Base-by-base conservation (phyloP, 2,888 invertebrate species). In the Cheiracanthium punctorium region DNA sequence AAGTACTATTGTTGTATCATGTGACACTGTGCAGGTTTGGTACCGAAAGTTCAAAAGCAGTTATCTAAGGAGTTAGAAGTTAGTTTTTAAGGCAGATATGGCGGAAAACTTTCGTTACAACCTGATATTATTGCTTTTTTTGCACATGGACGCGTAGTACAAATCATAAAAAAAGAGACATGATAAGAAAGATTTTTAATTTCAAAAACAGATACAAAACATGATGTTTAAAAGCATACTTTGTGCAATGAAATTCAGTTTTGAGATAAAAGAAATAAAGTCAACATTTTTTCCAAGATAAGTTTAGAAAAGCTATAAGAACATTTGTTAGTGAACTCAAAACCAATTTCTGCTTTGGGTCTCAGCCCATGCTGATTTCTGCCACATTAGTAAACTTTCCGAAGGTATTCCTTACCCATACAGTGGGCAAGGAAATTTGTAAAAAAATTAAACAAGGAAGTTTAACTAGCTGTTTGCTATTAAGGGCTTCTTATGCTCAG, bases 321-420 rank as follows among this genome's bases (percentile, higher is more conserved):
- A 24, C 24, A 48, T 58, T 4, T 24, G 58, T 58, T 58, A 58
- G 58, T 17, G 58, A 58, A 58, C 58, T 48, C 24, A 58, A 58
- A 58, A 24, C 24, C 17, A 12, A 58, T 24, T 24, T 20, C 20
- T 58, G 58, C 1, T 4, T 58, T 1, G 24, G 17, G 58, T 58
- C 5, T 58, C 58, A 24, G 24, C 58, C n/a, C n/a, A 24, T 1
- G 58, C 5, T 24, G 24, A 58, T 24, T 58, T 24, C 58, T 58
- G 58, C 58, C 58, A 24, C 58, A 58, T 24, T 24, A 58, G 24
- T 58, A 58, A 58, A 58, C 58, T 58, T 58, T 58, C 58, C 58
- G 58, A 58, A 24, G 58, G 24, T 24, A 58, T 7, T 58, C 24
- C 58, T 58, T 24, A 24, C 58, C 58, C 7, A 24, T 7, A 58